Evolutionary conservation across 1,140 invertebrate genomes (phyloP).

Genomic region (Tachypleus tridentatus): DNA sequence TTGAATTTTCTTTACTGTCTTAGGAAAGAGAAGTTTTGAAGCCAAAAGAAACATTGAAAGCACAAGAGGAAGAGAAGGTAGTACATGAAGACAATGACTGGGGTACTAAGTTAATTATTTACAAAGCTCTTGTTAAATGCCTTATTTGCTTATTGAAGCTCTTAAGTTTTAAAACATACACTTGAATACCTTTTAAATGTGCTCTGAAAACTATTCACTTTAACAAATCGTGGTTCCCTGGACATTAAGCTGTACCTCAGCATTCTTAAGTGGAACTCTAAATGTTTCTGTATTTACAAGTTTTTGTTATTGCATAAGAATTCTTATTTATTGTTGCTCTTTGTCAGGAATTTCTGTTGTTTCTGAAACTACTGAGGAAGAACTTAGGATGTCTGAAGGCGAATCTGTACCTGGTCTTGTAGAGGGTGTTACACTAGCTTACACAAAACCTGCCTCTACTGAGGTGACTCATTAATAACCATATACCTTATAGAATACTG

Average conservation of each 20-base stretch:
- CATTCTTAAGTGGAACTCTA: no score
- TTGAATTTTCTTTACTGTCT: no score
- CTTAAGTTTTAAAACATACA: no score
- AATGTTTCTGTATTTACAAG: no score
- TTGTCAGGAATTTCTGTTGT: constrained; percentile 51
- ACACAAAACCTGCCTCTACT: constrained; percentile 42
- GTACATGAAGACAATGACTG: constrained; percentile 85
- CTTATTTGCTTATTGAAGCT: no score
- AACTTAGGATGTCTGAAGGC: constrained; percentile 30
- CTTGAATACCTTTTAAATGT: no score
- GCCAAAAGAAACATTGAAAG: constrained; percentile 36
- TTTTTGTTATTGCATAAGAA: neutral
- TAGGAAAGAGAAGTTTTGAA: constrained; percentile 23
- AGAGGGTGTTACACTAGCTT: constrained; percentile 52
- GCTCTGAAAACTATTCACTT: no score
- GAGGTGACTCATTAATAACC: constrained; percentile 19
- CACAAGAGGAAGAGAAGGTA: constrained; percentile 43
- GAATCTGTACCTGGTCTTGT: constrained; percentile 34
- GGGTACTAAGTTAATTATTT: constrained; percentile 48
- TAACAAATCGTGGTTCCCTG: no score
- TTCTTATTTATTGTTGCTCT: constrained; percentile 12
- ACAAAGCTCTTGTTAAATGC: no score
- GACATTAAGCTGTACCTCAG: no score
- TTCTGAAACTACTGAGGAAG: constrained; percentile 46
- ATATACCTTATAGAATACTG: constrained; percentile 15